Conservation (phyloP, 1,140 invertebrate species). For the Eriocheir sinensis region DNA sequence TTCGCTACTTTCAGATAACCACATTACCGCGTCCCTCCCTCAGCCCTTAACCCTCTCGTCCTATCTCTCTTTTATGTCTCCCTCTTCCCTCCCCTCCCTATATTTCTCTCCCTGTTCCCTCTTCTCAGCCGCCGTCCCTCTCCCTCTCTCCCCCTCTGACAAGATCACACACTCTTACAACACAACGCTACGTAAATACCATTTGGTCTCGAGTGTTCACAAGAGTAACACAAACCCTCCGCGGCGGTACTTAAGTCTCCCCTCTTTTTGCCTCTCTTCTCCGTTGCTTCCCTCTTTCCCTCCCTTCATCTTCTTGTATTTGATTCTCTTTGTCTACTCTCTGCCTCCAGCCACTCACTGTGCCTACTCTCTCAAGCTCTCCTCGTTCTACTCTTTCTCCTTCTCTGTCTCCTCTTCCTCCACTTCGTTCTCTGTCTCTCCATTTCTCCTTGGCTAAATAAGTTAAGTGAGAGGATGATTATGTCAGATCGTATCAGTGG, state of each 20-base stretch:
- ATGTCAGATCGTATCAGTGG: too few relatives aligned
- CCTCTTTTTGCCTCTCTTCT: not conserved
- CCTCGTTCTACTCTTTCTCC: not conserved
- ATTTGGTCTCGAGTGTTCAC: not conserved
- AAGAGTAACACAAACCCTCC: not conserved
- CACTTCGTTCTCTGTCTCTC: not conserved
- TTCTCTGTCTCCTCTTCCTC: not conserved
- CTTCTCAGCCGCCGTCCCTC: not conserved
- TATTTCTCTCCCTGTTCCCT: conserved; percentile 1
- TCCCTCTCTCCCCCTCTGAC: not conserved
- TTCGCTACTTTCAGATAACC: not conserved
- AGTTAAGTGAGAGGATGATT: not conserved
- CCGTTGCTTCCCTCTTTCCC: not conserved
- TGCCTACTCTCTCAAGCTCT: not conserved
- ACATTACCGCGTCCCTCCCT: not conserved
- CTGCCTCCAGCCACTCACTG: not conserved
- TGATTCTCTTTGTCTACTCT: not conserved
- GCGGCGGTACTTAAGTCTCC: not conserved
- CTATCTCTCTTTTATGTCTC: not conserved
- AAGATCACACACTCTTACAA: not conserved
- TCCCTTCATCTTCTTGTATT: not conserved
- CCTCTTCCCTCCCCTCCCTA: not conserved
- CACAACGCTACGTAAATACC: not conserved
- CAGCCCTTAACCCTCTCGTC: not conserved
- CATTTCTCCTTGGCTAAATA: not conserved